These are phyloP conservation scores for Drosophila tristis DNA, from an alignment of 1,140 invertebrate genomes.

Conservation along the genomic window DNA sequence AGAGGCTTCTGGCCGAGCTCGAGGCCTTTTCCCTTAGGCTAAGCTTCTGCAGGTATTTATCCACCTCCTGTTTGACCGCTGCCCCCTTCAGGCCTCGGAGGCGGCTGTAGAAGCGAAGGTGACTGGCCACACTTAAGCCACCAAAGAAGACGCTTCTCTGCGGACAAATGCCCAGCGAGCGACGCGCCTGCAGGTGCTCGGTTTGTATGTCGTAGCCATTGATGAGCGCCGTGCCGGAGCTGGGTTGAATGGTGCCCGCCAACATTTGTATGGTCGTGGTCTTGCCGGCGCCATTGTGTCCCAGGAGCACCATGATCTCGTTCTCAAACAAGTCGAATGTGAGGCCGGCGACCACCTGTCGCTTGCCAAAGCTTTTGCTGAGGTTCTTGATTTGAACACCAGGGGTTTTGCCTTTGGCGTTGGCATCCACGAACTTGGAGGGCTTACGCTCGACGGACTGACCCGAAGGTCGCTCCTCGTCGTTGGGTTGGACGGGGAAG, in stretches of 20 bases:
- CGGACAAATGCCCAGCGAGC: conserved; percentile 91
- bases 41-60: conserved; percentile 35
- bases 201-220: conserved; percentile 88
- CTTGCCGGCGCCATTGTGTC: conserved; percentile 86
- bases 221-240: conserved; percentile 87
- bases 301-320: conserved; percentile 90
- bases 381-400: conserved; percentile 66
- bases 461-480: neutral
- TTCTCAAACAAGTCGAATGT: conserved; percentile 89
- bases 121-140: conserved; percentile 93
- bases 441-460: neutral
- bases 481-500: neutral
- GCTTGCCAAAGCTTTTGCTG: conserved; percentile 85
- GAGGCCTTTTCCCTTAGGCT: conserved; percentile 29
- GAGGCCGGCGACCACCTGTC: conserved; percentile 89
- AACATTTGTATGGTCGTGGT: conserved; percentile 88
- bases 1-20: conserved; percentile 84
- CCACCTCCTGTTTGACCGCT: conserved; percentile 21
- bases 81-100: conserved; percentile 32
- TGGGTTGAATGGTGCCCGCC: conserved; percentile 88
- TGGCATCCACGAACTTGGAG: neutral
- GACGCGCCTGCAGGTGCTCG: conserved; percentile 18
- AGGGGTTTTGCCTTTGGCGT: conserved; percentile 38
- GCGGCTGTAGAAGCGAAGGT: conserved; percentile 85
- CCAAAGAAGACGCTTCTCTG: conserved; percentile 97